Evolutionary conservation across 2,113 vertebrate genomes (phyloP), one percentile per base, ranked within the genome.

Genomic region (Leptosomus discolor): DNA sequence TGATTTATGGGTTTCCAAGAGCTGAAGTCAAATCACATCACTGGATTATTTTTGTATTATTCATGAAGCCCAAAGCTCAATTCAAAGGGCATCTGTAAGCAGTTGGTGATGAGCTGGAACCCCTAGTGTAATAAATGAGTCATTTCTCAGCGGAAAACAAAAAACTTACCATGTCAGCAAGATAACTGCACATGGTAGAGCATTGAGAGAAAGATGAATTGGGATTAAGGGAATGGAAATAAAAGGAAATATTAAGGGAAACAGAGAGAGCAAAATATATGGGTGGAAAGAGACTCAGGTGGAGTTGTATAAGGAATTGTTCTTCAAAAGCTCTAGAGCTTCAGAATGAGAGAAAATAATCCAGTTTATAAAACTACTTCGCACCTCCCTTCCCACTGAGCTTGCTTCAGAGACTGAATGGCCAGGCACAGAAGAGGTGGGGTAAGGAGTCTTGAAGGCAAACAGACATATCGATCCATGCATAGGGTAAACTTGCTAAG

Each of bases 41-140:
- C 65, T 29, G 86, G 43, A 73, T 96, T 97, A 90, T 96, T 97
- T 88, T 70, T 88, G 58, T 61, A 63, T 97, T 98, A 96, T 98
- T 98, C 97, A 98, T 95, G 83, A 97, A 93, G 94, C 65, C 95
- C 95, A 90, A 85, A 85, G 68, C 90, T 96, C 77, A 22, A 78
- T 95, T 95, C 67, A 86, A 76, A 95, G 93, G 91, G 93, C 69
- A 68, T 95, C 94, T 94, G 71, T 86, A 96, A 95, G 94, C 90
- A 80, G 79, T 57, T 93, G 73, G 75, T 80, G 70, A 97, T 96
- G 94, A 94, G 92, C 86, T 81, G 88, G 95, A 96, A 95, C 81
- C 86, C 96, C 94, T 90, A 88, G 93, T 93, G 94, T 96, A 98
- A 92, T 92, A 97, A 97, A 96, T 97, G 94, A 98, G 91, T 95